Evolutionary conservation across 2,888 invertebrate genomes (phyloP), one percentile per base, ranked within the genome.

Genomic region (Tachina grossa): DNA sequence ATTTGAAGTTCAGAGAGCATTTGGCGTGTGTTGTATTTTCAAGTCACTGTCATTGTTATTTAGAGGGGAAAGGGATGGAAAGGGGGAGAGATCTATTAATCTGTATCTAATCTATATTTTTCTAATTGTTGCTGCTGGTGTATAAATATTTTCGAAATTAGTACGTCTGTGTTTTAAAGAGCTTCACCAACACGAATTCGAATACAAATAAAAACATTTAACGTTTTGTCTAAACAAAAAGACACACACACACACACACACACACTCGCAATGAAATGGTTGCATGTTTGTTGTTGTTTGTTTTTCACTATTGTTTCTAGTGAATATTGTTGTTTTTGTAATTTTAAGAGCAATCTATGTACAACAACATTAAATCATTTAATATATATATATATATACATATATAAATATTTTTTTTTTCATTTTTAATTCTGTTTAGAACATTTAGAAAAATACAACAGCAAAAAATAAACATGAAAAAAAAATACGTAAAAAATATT

Each of bases 1-100:
- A 76, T 85, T 68, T 85, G 76, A 85, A 85, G 82, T 83, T 83
- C 85, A 79, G 59, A 66, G 65, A 72, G 43, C 75, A 79, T 71
- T 83, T 77, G 22, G 22, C 19, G 4, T 55, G 51, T 31, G 31
- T 31, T 6, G 31, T 19, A 16, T 71, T 53, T 72, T 65, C 2
- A 16, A 59, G 45, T 45, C 19, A 11, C 59, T 22, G 14, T 80
- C 47, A n/a, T 51, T 61, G 22, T 31, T 69, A 55, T 10, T 61
- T 31, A 31, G 6, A 5, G 5, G 31, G 31, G 6, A 31, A 47
- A 31, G 1, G 6, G 8, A n/a, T 16, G 10, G 45, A n/a, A n/a
- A n/a, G 31, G 4, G 8, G n/a, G 22, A 8, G 39, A 1, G 31
- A 47, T 53, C 51, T 16, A 31, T 43, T 75, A 41, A 77, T 77